A percentile compares a stretch with the other conserved stretches of the same genome.
Evolutionary conservation across 2,113 vertebrate genomes (phyloP).

Genomic region (Lepisosteus oculatus): DNA sequence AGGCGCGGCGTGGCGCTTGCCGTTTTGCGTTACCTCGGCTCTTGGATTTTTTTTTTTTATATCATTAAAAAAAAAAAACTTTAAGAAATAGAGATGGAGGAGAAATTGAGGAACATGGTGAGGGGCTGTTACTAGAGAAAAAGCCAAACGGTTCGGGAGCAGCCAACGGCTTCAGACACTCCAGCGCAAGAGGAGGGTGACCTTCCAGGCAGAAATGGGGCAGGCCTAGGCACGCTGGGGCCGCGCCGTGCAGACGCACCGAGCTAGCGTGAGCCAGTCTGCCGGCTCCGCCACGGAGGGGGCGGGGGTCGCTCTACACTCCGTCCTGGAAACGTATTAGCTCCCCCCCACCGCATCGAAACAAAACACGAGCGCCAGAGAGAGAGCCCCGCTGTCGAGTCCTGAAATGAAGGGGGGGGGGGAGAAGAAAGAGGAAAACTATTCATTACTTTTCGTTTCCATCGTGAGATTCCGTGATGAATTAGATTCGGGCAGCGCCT

Average conservation of each 20-base stretch:
- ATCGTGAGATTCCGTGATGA: too few species aligned
- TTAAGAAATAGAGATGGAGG: conserved; percentile 51
- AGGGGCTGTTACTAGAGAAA: conserved; percentile 82
- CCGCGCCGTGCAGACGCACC: conserved; percentile 50
- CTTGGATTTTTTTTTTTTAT: background rate
- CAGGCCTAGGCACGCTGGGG: conserved; percentile 29
- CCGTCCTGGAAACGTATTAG: too few species aligned
- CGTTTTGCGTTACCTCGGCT: conserved; percentile 35
- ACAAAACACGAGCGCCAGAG: too few species aligned
- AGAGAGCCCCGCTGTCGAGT: too few species aligned
- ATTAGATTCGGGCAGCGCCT: too few species aligned
- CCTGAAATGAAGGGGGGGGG: too few species aligned
- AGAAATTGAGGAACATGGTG: conserved; percentile 81
- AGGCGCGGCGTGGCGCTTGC: conserved; percentile 43
- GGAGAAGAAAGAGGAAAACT: too few species aligned
- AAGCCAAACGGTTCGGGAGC: conserved; percentile 88
- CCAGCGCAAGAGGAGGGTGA: conserved; percentile 75
- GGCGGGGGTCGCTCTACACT: background rate
- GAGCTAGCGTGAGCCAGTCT: conserved; percentile 31
- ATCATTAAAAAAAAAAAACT: conserved; percentile 36
- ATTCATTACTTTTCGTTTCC: too few species aligned
- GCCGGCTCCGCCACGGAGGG: background rate
- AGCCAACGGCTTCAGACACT: conserved; percentile 90
- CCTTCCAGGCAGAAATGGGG: conserved; percentile 86
- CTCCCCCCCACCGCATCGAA: too few species aligned